A percentile compares a stretch with the other conserved stretches of the same genome.
Evolutionary conservation across 2,888 invertebrate genomes (phyloP).

Genomic region (Smittia aterrima): DNA sequence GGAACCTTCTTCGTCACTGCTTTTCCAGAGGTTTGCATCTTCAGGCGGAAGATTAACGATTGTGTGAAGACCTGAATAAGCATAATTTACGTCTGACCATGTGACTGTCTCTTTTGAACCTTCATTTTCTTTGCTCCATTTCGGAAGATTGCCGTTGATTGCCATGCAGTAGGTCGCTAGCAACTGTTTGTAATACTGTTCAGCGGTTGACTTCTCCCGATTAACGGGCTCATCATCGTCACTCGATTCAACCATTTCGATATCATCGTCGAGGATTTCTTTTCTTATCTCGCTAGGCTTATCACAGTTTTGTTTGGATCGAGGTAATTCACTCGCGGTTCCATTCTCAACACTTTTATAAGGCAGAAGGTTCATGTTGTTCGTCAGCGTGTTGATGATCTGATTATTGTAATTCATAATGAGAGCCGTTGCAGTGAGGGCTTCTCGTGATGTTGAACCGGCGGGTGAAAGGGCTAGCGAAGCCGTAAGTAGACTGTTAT

Average conservation of each 20-base stretch:
- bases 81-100: constrained; percentile 53
- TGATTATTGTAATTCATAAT: constrained; percentile 39
- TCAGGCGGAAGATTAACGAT: constrained; percentile 53
- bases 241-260: constrained; percentile 31
- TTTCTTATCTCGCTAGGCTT: constrained; percentile 22
- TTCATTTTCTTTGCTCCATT: constrained; percentile 44
- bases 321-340: neutral
- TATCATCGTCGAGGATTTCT: constrained; percentile 30
- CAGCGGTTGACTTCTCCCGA: constrained; percentile 1
- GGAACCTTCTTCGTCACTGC: neutral
- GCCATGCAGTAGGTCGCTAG: constrained; percentile 44
- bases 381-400: constrained; percentile 35
- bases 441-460: constrained; percentile 27
- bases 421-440: constrained; percentile 29
- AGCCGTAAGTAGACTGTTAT: constrained; percentile 30
- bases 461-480: constrained; percentile 30
- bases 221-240: neutral
- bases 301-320: constrained; percentile 31
- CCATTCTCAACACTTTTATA: neutral
- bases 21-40: constrained; percentile 50
- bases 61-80: constrained; percentile 53
- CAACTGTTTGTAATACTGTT: constrained; percentile 43
- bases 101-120: neutral
- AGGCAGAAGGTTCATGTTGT: constrained; percentile 36
- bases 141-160: constrained; percentile 48